These are phyloP conservation scores for Pardalotus punctatus DNA, from an alignment of 2,113 vertebrate species.

Conservation along the genomic window DNA sequence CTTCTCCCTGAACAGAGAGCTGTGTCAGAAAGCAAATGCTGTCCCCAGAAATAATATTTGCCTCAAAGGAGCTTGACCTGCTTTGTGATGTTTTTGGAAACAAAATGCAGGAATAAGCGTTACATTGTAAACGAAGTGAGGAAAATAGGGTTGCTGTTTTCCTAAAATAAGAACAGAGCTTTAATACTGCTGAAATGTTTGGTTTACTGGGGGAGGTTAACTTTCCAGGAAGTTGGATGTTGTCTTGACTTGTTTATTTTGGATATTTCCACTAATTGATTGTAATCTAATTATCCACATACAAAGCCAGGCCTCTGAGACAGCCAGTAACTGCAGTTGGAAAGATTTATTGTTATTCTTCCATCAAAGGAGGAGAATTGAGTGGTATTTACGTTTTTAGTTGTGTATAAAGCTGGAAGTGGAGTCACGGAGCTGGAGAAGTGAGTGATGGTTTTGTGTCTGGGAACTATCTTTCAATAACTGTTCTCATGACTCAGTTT, in stretches of 20 bases:
- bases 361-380: background rate
- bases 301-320: background rate
- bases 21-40: background rate
- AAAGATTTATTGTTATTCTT: background rate
- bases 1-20: background rate
- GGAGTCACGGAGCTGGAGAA: accelerated
- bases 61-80: background rate
- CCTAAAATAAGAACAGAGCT: background rate
- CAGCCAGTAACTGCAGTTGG: background rate
- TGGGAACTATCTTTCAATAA: background rate
- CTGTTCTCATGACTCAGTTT: background rate
- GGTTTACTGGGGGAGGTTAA: background rate
- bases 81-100: slow-evolving; percentile 18
- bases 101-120: background rate
- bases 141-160: background rate
- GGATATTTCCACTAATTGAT: background rate
- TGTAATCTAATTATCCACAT: background rate
- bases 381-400: background rate
- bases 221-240: background rate
- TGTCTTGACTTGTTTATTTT: slow-evolving; percentile 20
- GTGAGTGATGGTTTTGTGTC: background rate
- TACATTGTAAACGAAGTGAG: background rate
- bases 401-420: background rate
- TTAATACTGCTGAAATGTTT: background rate
- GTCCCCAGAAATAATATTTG: background rate